Base-by-base conservation (phyloP, 2,797 vertebrate genomes). In the Enteromius viviparus region DNA sequence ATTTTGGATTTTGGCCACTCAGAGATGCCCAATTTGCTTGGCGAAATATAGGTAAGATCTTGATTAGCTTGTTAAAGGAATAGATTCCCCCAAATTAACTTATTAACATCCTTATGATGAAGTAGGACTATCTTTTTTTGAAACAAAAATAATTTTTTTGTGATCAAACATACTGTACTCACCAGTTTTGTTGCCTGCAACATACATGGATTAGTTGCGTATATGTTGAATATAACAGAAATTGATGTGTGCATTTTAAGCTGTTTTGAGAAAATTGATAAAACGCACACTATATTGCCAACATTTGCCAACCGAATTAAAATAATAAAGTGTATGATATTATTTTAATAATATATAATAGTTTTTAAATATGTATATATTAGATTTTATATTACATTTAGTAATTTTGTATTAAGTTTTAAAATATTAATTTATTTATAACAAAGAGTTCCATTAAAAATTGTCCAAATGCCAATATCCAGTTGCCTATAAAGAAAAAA, bases 1-100 rank as follows among this genome's bases (percentile, higher is more conserved):
- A 76, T 60, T 34, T 85, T 85, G 82, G 84, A 84, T 26, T 29
- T 68, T 71, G 79, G 23, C 77, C 62, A 51, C 49, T 60, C 72
- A 47, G 83, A 76, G 23, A 60, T 81, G 65, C 66, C 71, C 55
- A 53, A n/a, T 49, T 55, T 37, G 19, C 37, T 66, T 71, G 78
- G 66, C 71, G 65, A 70, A 45, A 9, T 64, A 71, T 80, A 26
- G 17, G 60, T 26, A 47, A 66, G 60, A 84, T 77, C 55, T 49
- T 72, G 69, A 71, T 80, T 80, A 71, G 40, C 34, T 1, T 60
- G 49, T 40, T 76, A 40, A 42, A 58, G 34, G 53, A 34, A 26
- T 40, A 23, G 6, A 15, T 9, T 11, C 15, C 51, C 49, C 19
- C 1, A 55, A 23, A 15, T 75, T 23, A 17, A 58, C 21, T 40